Evolutionary conservation across 2,797 vertebrate species (phyloP).

Genomic region (Diglossa cyanea): DNA sequence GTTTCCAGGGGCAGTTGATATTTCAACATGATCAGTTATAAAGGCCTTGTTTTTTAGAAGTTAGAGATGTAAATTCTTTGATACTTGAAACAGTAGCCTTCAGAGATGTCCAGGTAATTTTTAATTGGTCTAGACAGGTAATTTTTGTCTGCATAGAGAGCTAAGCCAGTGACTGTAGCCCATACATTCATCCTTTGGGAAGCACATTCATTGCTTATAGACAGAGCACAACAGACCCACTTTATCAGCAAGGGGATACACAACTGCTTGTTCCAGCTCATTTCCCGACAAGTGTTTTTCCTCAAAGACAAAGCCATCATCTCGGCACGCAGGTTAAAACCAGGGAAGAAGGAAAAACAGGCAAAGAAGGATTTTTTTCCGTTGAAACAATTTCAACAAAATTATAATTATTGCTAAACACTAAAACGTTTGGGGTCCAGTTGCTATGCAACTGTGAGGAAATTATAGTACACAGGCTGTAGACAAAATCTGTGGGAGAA

Average conservation of each 20-base stretch:
- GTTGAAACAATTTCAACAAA: not conserved
- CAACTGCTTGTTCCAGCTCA: not conserved
- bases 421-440: not conserved
- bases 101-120: not conserved
- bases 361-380: not conserved
- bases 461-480: not conserved
- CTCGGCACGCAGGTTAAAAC: not conserved
- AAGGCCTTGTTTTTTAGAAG: not conserved
- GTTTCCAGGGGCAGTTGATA: not conserved
- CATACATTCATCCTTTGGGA: not conserved
- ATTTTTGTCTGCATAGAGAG: not conserved
- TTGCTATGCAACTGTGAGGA: constrained; percentile 3
- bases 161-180: not conserved
- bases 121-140: not conserved
- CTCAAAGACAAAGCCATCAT: not conserved
- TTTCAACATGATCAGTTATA: not conserved
- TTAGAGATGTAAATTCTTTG: not conserved
- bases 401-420: constrained; percentile 13
- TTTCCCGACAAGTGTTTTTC: not conserved
- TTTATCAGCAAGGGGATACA: not conserved
- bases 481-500: not conserved
- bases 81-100: not conserved
- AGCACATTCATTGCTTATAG: not conserved
- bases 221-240: not conserved
- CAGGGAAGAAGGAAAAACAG: not conserved